These are phyloP conservation scores for Xylocopa sonorina DNA, from an alignment of 1,140 invertebrate genomes.

Conservation along the genomic window DNA sequence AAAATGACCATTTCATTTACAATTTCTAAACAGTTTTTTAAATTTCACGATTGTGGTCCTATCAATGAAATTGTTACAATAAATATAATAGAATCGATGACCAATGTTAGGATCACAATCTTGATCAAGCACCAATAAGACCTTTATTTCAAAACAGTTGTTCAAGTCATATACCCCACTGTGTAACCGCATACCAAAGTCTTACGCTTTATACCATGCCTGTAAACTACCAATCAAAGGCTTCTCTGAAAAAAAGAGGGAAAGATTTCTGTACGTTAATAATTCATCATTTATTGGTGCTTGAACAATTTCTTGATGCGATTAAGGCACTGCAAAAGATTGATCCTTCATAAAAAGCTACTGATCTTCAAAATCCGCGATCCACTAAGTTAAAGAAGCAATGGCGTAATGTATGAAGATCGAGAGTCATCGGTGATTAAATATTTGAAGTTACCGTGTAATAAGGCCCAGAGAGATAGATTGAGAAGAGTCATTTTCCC, in stretches of 20 bases:
- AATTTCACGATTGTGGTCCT: conserved; percentile 47
- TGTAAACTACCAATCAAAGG: conserved; percentile 1
- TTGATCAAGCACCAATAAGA: conserved; percentile 67
- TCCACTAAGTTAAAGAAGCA: conserved; percentile 42
- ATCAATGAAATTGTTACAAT: conserved; percentile 64
- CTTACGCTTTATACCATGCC: conserved; percentile 7
- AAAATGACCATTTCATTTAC: conserved; percentile 63
- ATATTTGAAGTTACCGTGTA: conserved; percentile 46
- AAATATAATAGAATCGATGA: conserved; percentile 57
- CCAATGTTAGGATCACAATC: conserved; percentile 66
- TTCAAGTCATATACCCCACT: conserved; percentile 30
- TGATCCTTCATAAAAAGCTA: conserved; percentile 42
- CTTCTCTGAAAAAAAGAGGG: conserved; percentile 4
- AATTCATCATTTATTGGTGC: conserved; percentile 54
- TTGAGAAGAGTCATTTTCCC: conserved; percentile 29
- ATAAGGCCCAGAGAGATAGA: conserved; percentile 46
- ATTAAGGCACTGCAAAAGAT: conserved; percentile 68
- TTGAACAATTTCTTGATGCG: conserved; percentile 54
- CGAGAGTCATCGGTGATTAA: conserved; percentile 41
- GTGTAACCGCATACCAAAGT: not conserved
- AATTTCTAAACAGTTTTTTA: conserved; percentile 43
- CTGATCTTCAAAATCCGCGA: conserved; percentile 40
- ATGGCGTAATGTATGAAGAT: conserved; percentile 47
- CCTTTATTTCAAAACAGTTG: conserved; percentile 4
- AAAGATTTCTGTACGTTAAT: conserved; percentile 26